Base-by-base conservation (phyloP, 2,113 vertebrate genomes). In the Alligator sinensis region DNA sequence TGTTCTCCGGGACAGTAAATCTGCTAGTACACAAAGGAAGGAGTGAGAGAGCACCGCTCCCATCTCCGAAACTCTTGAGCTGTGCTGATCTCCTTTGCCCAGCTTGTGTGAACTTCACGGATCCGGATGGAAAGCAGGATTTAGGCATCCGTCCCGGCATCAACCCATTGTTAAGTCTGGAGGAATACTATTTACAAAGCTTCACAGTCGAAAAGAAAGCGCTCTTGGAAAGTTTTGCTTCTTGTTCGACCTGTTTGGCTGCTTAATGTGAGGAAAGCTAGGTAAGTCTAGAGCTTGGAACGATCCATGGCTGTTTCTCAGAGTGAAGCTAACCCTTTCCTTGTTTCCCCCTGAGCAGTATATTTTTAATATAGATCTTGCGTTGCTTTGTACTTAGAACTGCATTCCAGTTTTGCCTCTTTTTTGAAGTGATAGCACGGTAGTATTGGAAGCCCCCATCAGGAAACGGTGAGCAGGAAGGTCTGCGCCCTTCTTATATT, bases 261-360 rank as follows among this genome's bases (percentile, higher is more conserved):
- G 57, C 58, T 80, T 90, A 94, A 27, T 58, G 30, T 82, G 86
- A 91, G 83, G 27, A 66, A 11, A 64, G 55, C 79, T 11, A 47
- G 93, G 96, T 98, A 95, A 97, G 97, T 97, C 83, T 59, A 1
- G 1, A 54, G 21, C 86, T 97, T 70, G 64, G 57, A 88, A 75
- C 19, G 55, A 27, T 92, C 80, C 88, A 88, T 34, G 60, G 61
- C n/a, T 80, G 3, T 79, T 93, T 91, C 66, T 87, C 80, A 80
- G 76, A 86, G 61, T n/a, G 60, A 68, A 68, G 64, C 11, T n/a
- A 28, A 54, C 21, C 83, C 92, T 89, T 34, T 19, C 85, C 80
- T 82, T 76, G 54, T 87, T 89, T 28, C 19, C 80, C 88, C 16
- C 14, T 25, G 79, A 66, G 21, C 68, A 80, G 58, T 78, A 27